phyloP scores from a whole-genome alignment of 2,888 invertebrate species.

The Epiblema foenella region DNA sequence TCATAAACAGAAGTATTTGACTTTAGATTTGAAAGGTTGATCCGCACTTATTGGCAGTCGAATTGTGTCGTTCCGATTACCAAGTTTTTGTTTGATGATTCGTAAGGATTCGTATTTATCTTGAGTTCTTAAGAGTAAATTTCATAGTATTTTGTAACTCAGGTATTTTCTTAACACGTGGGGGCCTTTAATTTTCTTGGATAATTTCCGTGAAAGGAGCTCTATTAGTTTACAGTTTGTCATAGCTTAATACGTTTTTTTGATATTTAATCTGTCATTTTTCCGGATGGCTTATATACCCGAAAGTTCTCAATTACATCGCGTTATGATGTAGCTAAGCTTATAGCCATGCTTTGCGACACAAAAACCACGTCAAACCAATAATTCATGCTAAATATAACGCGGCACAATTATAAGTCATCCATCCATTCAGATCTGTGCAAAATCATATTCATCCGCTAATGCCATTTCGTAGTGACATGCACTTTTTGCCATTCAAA shows the following conservation, averaged over 20 bases:
- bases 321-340: slow-evolving; percentile 33
- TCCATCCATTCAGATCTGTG: slow-evolving; percentile 78
- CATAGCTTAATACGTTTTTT: neutral
- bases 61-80: slow-evolving; percentile 12
- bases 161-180: neutral
- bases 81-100: slow-evolving; percentile 25
- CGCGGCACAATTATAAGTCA: slow-evolving; percentile 83
- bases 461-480: slow-evolving; percentile 82
- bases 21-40: slow-evolving; percentile 33
- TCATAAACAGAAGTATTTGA: slow-evolving; percentile 38
- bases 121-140: neutral
- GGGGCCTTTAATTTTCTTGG: neutral
- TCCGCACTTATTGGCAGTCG: slow-evolving; percentile 27
- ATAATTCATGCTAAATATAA: slow-evolving; percentile 84
- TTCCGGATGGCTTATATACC: slow-evolving; percentile 5
- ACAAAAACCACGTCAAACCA: slow-evolving; percentile 78
- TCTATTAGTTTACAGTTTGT: neutral
- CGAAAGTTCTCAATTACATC: slow-evolving; percentile 22
- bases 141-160: neutral
- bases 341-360: slow-evolving; percentile 40
- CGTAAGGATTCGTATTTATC: slow-evolving; percentile 30
- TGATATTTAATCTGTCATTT: slow-evolving; percentile 7
- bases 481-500: slow-evolving; percentile 85
- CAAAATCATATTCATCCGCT: slow-evolving; percentile 82
- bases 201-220: neutral